Percentiles rank a stretch among this genome's conserved stretches.
These are phyloP conservation scores for Bergia puertoricense DNA, from an alignment of 92 coral and sea anemone genomes.

Conservation along the genomic window DNA sequence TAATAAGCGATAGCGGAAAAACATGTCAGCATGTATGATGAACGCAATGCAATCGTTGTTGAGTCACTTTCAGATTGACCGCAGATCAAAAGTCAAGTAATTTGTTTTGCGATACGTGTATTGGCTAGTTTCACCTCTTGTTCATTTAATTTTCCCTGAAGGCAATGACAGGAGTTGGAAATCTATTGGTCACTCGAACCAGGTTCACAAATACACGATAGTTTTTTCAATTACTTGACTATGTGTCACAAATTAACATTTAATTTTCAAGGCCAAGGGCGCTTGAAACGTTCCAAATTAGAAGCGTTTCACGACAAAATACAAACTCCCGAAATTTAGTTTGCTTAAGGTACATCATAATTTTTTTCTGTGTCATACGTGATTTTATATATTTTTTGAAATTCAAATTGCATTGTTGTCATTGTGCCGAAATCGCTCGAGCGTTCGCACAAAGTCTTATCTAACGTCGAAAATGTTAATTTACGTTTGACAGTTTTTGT, in stretches of 20 bases:
- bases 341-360: too few relatives aligned
- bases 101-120: neutral
- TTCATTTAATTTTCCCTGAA: neutral
- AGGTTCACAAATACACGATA: neutral
- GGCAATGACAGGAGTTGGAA: neutral
- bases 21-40: neutral
- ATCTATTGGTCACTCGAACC: neutral
- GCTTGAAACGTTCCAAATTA: neutral
- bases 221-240: neutral
- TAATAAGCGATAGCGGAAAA: slow-evolving; percentile 4
- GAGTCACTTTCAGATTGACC: neutral
- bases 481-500: too few relatives aligned
- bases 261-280: neutral
- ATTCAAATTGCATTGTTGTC: too few relatives aligned
- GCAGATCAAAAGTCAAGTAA: slow-evolving; percentile 3
- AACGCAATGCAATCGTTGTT: neutral
- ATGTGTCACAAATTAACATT: neutral
- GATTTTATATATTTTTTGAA: too few relatives aligned
- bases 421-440: too few relatives aligned
- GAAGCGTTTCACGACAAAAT: neutral
- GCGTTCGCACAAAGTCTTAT: too few relatives aligned
- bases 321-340: too few relatives aligned
- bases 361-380: too few relatives aligned
- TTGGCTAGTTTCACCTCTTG: neutral
- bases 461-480: too few relatives aligned